These are phyloP conservation scores for Baccha elongata DNA, from an alignment of 2,888 invertebrate species.

Conservation along the genomic window DNA sequence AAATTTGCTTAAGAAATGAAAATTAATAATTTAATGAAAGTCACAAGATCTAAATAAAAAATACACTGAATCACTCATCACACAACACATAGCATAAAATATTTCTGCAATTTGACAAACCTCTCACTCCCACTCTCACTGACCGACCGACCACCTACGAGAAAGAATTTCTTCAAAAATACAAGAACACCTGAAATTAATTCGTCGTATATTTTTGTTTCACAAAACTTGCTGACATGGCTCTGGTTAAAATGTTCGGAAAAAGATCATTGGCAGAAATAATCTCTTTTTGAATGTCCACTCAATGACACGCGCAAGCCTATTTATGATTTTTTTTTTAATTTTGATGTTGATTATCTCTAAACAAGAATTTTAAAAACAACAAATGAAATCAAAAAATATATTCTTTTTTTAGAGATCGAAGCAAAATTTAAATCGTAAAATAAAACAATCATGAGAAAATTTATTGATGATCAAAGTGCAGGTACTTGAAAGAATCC, in stretches of 20 bases:
- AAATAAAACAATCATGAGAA: constrained; percentile 9
- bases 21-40: background rate
- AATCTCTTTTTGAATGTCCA: constrained; percentile 26
- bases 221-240: constrained; percentile 25
- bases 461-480: constrained; percentile 11
- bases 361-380: constrained; percentile 29
- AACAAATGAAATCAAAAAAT: constrained; percentile 25
- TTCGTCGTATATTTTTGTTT: constrained; percentile 8
- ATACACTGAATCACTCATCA: background rate
- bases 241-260: background rate
- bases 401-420: background rate
- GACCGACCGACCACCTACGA: background rate
- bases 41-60: background rate
- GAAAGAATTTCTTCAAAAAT: background rate
- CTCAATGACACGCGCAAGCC: constrained; percentile 55
- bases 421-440: constrained; percentile 2
- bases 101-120: constrained; percentile 5
- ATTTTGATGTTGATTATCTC: constrained; percentile 6
- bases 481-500: constrained; percentile 46
- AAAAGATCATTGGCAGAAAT: constrained; percentile 26
- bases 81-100: constrained; percentile 1
- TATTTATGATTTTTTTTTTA: constrained; percentile 43
- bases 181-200: background rate
- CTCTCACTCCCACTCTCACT: background rate
- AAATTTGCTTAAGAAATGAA: background rate